Evolutionary conservation across 2,888 invertebrate genomes (phyloP).

Genomic region (Aspidapion aeneum): DNA sequence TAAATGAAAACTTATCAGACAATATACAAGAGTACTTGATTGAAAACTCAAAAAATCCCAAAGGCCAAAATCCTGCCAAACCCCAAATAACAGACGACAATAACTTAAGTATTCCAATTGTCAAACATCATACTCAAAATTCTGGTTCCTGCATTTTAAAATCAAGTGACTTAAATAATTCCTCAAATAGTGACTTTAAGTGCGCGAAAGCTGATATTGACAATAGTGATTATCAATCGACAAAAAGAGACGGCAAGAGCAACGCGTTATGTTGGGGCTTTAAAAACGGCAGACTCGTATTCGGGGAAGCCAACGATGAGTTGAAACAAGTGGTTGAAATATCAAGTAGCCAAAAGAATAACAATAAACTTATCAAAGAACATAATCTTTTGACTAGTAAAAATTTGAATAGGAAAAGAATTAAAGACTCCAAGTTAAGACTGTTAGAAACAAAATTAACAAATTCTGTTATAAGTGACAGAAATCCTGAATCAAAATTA

Average conservation of each 20-base stretch:
- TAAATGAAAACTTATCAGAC: too few species aligned
- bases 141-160: too few species aligned
- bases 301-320: conserved; percentile 17
- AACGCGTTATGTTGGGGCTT: conserved; percentile 21
- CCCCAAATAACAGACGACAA: background rate
- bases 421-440: conserved; percentile 51
- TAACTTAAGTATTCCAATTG: background rate
- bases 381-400: conserved; percentile 16
- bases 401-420: conserved; percentile 40
- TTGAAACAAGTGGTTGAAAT: conserved; percentile 20
- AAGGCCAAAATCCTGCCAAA: background rate
- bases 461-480: conserved; percentile 40
- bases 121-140: too few species aligned
- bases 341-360: background rate
- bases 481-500: conserved; percentile 4
- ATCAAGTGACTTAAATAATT: too few species aligned
- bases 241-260: background rate
- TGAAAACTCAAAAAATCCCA: too few species aligned
- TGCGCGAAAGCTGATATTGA: background rate
- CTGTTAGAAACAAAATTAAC: conserved; percentile 48
- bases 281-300: conserved; percentile 22
- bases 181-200: too few species aligned
- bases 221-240: background rate
- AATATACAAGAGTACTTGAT: too few species aligned
- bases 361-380: background rate